A percentile compares a stretch with the other conserved stretches of the same genome.
Conservation (phyloP, 2,113 vertebrate genomes). For the Illadopsis cleaveri region DNA sequence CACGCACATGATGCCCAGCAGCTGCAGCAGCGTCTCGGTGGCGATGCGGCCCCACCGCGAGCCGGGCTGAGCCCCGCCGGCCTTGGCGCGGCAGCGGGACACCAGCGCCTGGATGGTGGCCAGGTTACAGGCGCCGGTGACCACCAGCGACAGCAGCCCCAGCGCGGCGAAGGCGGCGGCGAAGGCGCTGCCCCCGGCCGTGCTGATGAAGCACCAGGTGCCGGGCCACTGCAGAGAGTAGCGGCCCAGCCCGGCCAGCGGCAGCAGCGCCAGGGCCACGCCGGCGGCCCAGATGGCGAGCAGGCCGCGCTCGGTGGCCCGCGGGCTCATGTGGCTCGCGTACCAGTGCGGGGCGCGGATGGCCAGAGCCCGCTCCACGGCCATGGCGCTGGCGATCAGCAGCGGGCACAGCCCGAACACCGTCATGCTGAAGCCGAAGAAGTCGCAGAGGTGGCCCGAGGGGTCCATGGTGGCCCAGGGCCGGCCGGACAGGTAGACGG, state of each 20-base stretch:
- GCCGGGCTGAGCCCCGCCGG: slow-evolving; percentile 70
- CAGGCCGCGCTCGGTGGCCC: slow-evolving; percentile 78
- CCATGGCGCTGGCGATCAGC: slow-evolving; percentile 92
- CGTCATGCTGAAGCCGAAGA: slow-evolving; percentile 94
- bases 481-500: slow-evolving; percentile 83
- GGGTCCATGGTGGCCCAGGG: slow-evolving; percentile 84
- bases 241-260: slow-evolving; percentile 82
- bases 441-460: slow-evolving; percentile 83
- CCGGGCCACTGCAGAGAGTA: slow-evolving; percentile 94
- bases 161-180: slow-evolving; percentile 84
- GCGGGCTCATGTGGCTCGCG: slow-evolving; percentile 87
- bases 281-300: slow-evolving; percentile 80
- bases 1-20: slow-evolving; percentile 95
- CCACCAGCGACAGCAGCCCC: slow-evolving; percentile 84
- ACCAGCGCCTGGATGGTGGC: slow-evolving; percentile 88
- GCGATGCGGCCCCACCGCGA: slow-evolving; percentile 91
- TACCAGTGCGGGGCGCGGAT: slow-evolving; percentile 94
- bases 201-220: slow-evolving; percentile 96
- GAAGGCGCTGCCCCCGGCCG: slow-evolving; percentile 79
- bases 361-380: slow-evolving; percentile 88
- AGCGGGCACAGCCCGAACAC: slow-evolving; percentile 92
- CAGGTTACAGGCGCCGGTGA: slow-evolving; percentile 89
- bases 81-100: slow-evolving; percentile 82
- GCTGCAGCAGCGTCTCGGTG: slow-evolving; percentile 90
- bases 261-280: slow-evolving; percentile 85